Conservation (phyloP, 2,888 invertebrate species). For the Sylvicola fuscatus region DNA sequence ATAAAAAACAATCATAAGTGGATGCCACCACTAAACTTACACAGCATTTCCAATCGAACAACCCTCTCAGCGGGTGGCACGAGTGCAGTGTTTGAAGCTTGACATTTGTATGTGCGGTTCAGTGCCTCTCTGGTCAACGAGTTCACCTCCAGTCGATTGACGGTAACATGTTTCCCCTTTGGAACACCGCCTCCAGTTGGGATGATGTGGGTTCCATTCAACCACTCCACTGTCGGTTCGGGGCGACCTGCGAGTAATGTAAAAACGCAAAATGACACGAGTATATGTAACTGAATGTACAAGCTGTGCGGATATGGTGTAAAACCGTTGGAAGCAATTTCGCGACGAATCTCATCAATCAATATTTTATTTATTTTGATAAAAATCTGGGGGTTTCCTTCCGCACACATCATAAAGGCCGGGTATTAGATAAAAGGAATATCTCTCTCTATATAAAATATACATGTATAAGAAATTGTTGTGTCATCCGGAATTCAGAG, state of each 20-base stretch:
- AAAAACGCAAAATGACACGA: too few relatives aligned
- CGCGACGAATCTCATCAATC: too few relatives aligned
- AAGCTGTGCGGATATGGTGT: too few relatives aligned
- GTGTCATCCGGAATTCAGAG: too few relatives aligned
- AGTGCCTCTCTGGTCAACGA: constrained; percentile 53
- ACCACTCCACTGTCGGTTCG: constrained; percentile 68
- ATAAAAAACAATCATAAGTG: constrained; percentile 5
- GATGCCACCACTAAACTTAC: constrained; percentile 34
- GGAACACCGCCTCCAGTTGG: constrained; percentile 49
- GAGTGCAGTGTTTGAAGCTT: constrained; percentile 71
- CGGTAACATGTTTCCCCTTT: constrained; percentile 52
- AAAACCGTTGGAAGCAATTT: too few relatives aligned
- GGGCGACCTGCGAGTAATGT: constrained; percentile 52
- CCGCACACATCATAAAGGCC: too few relatives aligned
- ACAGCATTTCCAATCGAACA: constrained; percentile 61
- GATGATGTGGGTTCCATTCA: constrained; percentile 49
- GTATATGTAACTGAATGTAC: too few relatives aligned
- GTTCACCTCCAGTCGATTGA: constrained; percentile 56
- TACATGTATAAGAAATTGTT: too few relatives aligned
- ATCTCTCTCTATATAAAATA: too few relatives aligned
- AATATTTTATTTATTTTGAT: too few relatives aligned
- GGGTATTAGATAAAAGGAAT: too few relatives aligned
- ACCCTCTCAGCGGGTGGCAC: constrained; percentile 66
- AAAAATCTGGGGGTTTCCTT: too few relatives aligned
- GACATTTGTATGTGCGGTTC: constrained; percentile 72